Evolutionary conservation across 1,140 invertebrate species (phyloP), one percentile per base, ranked within the genome.

Genomic region (Philotrypesis tridentata): DNA sequence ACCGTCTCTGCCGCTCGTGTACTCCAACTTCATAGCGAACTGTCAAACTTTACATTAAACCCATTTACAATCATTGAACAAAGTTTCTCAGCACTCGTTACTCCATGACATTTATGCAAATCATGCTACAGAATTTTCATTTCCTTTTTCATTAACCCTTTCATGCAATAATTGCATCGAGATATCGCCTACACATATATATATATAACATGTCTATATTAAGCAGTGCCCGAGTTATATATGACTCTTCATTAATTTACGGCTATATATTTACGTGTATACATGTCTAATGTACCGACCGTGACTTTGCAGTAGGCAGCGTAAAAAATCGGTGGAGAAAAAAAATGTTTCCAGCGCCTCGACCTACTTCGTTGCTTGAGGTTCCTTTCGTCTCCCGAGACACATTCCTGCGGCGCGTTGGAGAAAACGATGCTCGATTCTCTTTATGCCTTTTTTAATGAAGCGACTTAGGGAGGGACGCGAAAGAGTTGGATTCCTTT

Each of bases 291-390:
- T 37, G 21, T 29, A 21, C 4, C 12, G 8, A 12, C 25, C 60
- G 37, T 68, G 60, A 78, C 63, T 9, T 60, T 71, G n/a, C 27
- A 67, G 17, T 21, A 3, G 0, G 31, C 6, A 43, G 7, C 27
- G 21, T 33, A n/a, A 21, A 25, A 11, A 70, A 8, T 27, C 31
- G 67, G 48, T n/a, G n/a, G 48, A 6, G 17, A 17, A 14, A 31
- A 71, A 60, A 40, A 12, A 37, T 37, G 23, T 71, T 61, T 71
- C 40, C 6, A 70, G 60, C n/a, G 23, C 2, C 29, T 70, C 48
- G 55, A 40, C 68, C 78, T n/a, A 79, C 78, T 79, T 79, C 63
- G 68, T 12, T 43, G n/a, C 27, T 79, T 68, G 40, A 63, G 31
- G 48, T 61, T 27, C 33, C 55, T 79, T 79, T 63, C 12, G n/a